Conservation (phyloP, 2,113 vertebrate species). For the Aythya baeri region DNA sequence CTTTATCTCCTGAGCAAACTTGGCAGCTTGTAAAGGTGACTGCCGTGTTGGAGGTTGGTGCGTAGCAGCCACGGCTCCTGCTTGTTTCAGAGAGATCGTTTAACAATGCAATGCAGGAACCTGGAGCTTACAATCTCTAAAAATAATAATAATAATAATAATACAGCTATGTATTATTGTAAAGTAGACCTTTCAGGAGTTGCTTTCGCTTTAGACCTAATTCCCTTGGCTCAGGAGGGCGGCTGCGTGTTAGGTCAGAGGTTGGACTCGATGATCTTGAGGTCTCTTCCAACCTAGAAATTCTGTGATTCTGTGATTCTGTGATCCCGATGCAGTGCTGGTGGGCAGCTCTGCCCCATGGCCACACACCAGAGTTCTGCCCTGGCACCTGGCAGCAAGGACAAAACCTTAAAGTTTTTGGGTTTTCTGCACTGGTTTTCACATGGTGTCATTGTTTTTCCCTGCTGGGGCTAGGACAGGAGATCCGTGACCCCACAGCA, state of each 20-base stretch:
- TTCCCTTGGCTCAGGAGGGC: not conserved
- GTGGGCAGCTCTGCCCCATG: no score
- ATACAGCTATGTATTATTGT: not conserved
- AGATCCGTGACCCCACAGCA: fast-evolving
- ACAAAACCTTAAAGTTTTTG: not conserved
- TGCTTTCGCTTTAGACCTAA: not conserved
- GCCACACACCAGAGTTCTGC: not conserved
- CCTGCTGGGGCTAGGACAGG: no score
- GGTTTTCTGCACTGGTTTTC: not conserved
- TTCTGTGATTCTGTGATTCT: no score
- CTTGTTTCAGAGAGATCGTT: not conserved
- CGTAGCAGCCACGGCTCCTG: not conserved
- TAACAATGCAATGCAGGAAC: not conserved
- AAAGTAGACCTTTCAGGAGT: not conserved
- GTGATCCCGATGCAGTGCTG: not conserved
- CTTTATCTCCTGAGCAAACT: not conserved
- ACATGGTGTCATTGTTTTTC: no score
- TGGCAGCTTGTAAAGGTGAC: not conserved
- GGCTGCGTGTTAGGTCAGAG: not conserved
- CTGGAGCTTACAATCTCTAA: not conserved
- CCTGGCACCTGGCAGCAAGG: not conserved
- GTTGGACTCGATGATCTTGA: no score
- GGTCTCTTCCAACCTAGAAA: no score
- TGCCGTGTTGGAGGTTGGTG: not conserved
- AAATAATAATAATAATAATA: no score